Evolutionary conservation across 2,888 invertebrate genomes (phyloP), one percentile per base, ranked within the genome.

Genomic region (Bembecia ichneumoniformis): DNA sequence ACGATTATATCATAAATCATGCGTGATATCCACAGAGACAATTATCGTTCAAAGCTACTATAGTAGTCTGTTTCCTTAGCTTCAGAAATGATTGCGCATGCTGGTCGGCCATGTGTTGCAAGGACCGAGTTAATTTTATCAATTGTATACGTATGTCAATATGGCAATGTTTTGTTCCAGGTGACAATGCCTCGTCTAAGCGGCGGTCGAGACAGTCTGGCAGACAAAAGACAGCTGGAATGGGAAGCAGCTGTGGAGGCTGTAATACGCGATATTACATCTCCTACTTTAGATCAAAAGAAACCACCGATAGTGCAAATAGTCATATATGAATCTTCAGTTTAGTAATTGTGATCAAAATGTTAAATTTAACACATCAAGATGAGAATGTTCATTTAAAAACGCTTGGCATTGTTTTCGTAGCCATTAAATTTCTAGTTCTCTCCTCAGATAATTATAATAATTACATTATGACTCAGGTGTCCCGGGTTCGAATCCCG

Each of bases 311-410:
- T 94, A 35, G 89, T 95, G 43, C 94, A 95, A 84, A 94, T 95
- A 58, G 93, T 95, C 60, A 93, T 95, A 68, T 96, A 96, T 77
- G 95, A 96, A 76, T 94, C 95, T 50, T 95, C 95, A n/a, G 95
- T 96, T 47, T 95, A 81, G 58, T 44, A 13, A 40, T 3, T 14
- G 43, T 28, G 34, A 14, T 13, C 2, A 7, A 40, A 13, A 40
- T 40, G n/a, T n/a, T n/a, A n/a, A n/a, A n/a, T 40, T 10, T 7
- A 28, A n/a, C 11, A 40, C 10, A 40, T 40, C 13, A 40, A 7
- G 13, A 40, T 13, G 28, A 7, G 9, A 28, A 2, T 28, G 9
- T 28, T 28, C 3, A 28, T 28, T 28, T 28, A 28, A 28, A 28
- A 28, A 28, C 4, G 9, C 2, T 28, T 28, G 9, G 28, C 28